Percentiles rank a stretch among this genome's conserved stretches.
Conservation (phyloP, 2,888 invertebrate species). For the Podabrus alpinus region DNA sequence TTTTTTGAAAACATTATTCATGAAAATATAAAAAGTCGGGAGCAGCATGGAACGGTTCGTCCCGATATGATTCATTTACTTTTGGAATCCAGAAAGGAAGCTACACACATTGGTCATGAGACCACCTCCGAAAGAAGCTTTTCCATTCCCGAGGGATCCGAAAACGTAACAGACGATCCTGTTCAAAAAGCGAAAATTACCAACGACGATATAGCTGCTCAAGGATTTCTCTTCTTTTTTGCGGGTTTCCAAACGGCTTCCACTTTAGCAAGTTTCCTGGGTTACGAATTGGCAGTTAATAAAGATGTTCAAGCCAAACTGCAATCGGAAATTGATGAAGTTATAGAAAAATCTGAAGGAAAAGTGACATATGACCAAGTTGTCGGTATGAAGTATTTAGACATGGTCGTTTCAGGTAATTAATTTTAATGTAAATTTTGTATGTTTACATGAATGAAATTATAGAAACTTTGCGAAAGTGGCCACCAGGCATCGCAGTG, state of each 20-base stretch:
- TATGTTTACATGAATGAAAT: slow-evolving; percentile 6
- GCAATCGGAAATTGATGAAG: neutral
- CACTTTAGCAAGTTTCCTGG: neutral
- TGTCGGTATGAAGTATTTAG: slow-evolving; percentile 4
- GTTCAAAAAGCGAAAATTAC: neutral
- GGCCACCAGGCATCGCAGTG: slow-evolving; percentile 55
- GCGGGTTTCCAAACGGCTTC: neutral
- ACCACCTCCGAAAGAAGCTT: neutral
- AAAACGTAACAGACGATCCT: neutral
- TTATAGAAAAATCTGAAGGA: neutral
- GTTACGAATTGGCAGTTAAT: slow-evolving; percentile 6
- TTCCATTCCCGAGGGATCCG: neutral
- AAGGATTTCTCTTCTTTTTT: slow-evolving; percentile 1
- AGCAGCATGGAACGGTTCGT: slow-evolving; percentile 5
- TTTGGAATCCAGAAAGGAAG: slow-evolving; percentile 23
- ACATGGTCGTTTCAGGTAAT: slow-evolving; percentile 8
- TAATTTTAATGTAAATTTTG: neutral
- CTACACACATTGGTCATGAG: neutral
- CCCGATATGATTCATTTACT: slow-evolving; percentile 25
- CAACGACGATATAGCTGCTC: slow-evolving; percentile 4
- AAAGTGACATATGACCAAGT: neutral
- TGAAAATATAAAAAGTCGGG: slow-evolving; percentile 24
- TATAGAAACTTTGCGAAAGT: slow-evolving; percentile 57
- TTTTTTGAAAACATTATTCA: slow-evolving; percentile 34
- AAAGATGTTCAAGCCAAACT: neutral